These are phyloP conservation scores for Callosobruchus maculatus DNA, from an alignment of 2,888 invertebrate genomes.

Conservation along the genomic window DNA sequence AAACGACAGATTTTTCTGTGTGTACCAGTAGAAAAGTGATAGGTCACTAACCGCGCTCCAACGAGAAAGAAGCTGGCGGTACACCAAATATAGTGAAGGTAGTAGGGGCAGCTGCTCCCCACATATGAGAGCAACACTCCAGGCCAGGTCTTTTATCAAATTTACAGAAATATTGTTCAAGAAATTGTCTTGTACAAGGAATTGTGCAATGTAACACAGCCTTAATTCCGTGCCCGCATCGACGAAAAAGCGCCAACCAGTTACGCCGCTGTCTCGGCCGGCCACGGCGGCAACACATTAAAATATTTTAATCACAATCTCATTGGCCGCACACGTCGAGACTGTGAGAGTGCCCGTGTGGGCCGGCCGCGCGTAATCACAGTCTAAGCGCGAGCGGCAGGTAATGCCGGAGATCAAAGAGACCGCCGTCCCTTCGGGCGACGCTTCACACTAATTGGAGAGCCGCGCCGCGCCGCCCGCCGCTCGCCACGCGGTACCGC, in stretches of 20 bases:
- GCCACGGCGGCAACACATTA: conserved; percentile 28
- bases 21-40: too few species aligned
- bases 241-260: neutral
- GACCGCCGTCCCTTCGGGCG: conserved; percentile 48
- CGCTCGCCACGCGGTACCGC: neutral
- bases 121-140: too few species aligned
- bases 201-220: too few species aligned
- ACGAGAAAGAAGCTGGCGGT: too few species aligned
- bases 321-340: conserved; percentile 31
- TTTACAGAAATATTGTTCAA: too few species aligned
- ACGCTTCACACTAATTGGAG: conserved; percentile 54
- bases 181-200: too few species aligned
- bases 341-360: conserved; percentile 29
- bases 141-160: too few species aligned
- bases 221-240: too few species aligned
- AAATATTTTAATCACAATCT: conserved; percentile 46
- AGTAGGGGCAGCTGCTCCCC: too few species aligned
- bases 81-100: too few species aligned
- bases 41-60: too few species aligned
- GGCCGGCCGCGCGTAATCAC: conserved; percentile 24
- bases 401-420: conserved; percentile 50
- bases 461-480: conserved; percentile 37
- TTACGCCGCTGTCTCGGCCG: neutral
- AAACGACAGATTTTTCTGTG: too few species aligned
- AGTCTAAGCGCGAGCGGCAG: conserved; percentile 43